Evolutionary conservation across 2,888 invertebrate species (phyloP).

Genomic region (Noctua janthe): DNA sequence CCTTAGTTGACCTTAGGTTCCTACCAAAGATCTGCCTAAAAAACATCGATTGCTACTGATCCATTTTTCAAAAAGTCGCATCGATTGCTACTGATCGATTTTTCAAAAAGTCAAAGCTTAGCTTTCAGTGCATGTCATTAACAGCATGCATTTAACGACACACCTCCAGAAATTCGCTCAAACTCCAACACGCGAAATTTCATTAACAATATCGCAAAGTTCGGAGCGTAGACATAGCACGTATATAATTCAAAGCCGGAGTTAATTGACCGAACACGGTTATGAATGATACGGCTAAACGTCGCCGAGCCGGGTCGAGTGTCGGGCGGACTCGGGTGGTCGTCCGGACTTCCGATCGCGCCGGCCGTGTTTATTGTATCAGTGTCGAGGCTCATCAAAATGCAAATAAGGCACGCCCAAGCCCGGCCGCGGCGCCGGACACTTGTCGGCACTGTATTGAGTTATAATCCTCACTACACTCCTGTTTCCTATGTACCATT

Average conservation of each 20-base stretch:
- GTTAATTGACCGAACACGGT: slow-evolving; percentile 83
- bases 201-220: slow-evolving; percentile 53
- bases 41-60: neutral
- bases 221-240: slow-evolving; percentile 46
- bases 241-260: slow-evolving; percentile 78
- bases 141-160: slow-evolving; percentile 17
- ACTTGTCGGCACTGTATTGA: slow-evolving; percentile 85
- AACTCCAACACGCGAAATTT: slow-evolving; percentile 42
- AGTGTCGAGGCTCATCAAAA: slow-evolving; percentile 90
- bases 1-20: neutral
- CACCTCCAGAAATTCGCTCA: slow-evolving; percentile 27
- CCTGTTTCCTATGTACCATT: slow-evolving; percentile 69
- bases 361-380: slow-evolving; percentile 89
- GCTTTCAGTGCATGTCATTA: slow-evolving; percentile 19
- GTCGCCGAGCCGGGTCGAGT: slow-evolving; percentile 75
- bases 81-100: neutral
- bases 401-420: slow-evolving; percentile 86
- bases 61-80: neutral
- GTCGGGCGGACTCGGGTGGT: slow-evolving; percentile 61
- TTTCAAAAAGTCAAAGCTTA: neutral
- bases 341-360: slow-evolving; percentile 73
- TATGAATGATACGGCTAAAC: slow-evolving; percentile 83
- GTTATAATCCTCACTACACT: slow-evolving; percentile 81
- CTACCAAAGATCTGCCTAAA: neutral
- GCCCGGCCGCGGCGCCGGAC: slow-evolving; percentile 80